Evolutionary conservation across 2,888 invertebrate genomes (phyloP).

Genomic region (Xestobium rufovillosum): DNA sequence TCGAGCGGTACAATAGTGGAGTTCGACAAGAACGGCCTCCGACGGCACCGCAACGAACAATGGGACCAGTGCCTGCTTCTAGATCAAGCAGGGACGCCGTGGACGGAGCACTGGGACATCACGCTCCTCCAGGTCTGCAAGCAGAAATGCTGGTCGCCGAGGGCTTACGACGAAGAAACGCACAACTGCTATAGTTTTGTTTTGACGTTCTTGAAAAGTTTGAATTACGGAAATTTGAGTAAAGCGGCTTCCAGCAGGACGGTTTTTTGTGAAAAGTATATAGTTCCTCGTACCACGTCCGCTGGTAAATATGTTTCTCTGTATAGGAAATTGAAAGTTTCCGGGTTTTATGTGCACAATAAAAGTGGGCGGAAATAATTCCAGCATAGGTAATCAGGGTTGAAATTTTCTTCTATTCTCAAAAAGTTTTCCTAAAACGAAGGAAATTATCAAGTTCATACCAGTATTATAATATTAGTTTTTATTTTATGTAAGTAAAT

Average conservation of each 20-base stretch:
- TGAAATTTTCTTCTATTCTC: too few species aligned
- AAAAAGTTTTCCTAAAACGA: too few species aligned
- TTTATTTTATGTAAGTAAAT: too few species aligned
- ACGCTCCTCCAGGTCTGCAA: slow-evolving; percentile 55
- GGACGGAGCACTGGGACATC: slow-evolving; percentile 65
- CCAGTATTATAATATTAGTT: too few species aligned
- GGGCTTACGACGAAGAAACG: slow-evolving; percentile 64
- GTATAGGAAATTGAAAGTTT: slow-evolving; percentile 61
- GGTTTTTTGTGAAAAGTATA: slow-evolving; percentile 70
- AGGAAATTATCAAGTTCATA: too few species aligned
- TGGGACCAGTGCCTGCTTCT: slow-evolving; percentile 67
- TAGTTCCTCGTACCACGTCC: slow-evolving; percentile 72
- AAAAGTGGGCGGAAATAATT: slow-evolving; percentile 10
- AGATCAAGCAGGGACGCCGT: slow-evolving; percentile 56
- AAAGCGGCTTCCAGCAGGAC: slow-evolving; percentile 60
- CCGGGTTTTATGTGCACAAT: slow-evolving; percentile 48
- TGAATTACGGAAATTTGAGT: slow-evolving; percentile 64
- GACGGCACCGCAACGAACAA: slow-evolving; percentile 45
- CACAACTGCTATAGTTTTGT: slow-evolving; percentile 87
- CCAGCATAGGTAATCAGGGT: too few species aligned
- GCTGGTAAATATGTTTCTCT: slow-evolving; percentile 80
- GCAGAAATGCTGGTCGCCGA: slow-evolving; percentile 57
- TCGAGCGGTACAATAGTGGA: slow-evolving; percentile 74
- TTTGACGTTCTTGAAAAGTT: slow-evolving; percentile 64
- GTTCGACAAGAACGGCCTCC: slow-evolving; percentile 73